Base-by-base conservation (phyloP, 2,888 invertebrate genomes). In the Ernsta delagoae region DNA sequence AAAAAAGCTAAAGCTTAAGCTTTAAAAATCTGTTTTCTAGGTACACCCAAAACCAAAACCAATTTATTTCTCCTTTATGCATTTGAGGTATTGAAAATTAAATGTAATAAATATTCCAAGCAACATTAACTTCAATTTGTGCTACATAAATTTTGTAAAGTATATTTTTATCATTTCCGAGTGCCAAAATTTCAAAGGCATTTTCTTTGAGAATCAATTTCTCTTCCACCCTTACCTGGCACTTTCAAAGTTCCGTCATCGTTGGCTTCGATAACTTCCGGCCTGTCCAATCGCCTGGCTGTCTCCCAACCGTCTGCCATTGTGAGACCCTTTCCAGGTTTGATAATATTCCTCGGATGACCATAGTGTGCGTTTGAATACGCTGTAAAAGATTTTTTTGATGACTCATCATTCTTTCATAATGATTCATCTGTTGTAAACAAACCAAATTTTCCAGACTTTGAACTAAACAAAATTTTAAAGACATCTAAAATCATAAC, bases 281-380 rank as follows among this genome's bases (percentile, higher is more conserved):
- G 95, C 73, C 95, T 87, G 78, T 95, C 95, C 5, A 94, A 83
- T 63, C 95, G 85, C 66, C 95, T 83, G 0, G 95, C 95, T 0
- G 95, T 96, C 79, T 96, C 95, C 96, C 95, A 96, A 0, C 95
- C 95, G 72, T 95, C 95, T 0, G 91, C 93, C 95, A 95, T 95
- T 61, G 89, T 89, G 5, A 83, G 75, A 43, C 94, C 91, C 71
- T 88, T 90, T 66, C 87, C 88, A 0, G 94, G 92, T 72, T 94
- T 92, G 61, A 95, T 94, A 72, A 95, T 86, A 76, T 95, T 95
- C 31, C 92, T 87, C 0, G 95, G 95, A 78, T 95, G 95, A 0
- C 95, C 95, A 75, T 92, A 96, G 80, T 95, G 95, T 4, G 95
- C 95, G 76, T 95, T 95, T 36, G 95, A 95, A 78, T 92, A 95